Conservation (phyloP, 2,888 invertebrate genomes). For the Branchellion lobata region DNA sequence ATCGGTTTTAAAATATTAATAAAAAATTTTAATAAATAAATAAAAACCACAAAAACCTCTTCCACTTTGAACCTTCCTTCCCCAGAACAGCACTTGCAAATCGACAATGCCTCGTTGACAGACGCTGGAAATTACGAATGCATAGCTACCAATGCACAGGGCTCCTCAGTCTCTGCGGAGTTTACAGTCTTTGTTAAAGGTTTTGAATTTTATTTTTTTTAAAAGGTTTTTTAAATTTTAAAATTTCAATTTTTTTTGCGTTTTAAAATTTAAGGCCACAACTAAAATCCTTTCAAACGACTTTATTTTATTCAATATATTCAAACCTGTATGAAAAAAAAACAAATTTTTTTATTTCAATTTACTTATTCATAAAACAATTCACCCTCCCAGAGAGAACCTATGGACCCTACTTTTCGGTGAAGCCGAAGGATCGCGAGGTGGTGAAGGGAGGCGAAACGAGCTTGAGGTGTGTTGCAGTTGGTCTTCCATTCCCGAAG, state of each 20-base stretch:
- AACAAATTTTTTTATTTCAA: background rate
- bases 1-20: background rate
- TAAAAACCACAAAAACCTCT: background rate
- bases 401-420: conserved; percentile 91
- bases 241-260: too few relatives aligned
- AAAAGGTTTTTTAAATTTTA: too few relatives aligned
- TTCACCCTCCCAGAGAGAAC: conserved; percentile 74
- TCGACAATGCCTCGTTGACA: background rate
- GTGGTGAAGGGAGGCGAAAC: conserved; percentile 87
- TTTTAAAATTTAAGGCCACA: background rate
- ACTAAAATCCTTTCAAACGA: background rate
- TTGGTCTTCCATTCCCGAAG: conserved; percentile 95
- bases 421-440: conserved; percentile 82
- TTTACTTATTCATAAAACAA: background rate
- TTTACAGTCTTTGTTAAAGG: conserved; percentile 31
- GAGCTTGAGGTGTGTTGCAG: conserved; percentile 92
- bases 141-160: conserved; percentile 16
- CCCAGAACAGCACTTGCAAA: background rate
- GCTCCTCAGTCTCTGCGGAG: conserved; percentile 1
- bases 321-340: background rate
- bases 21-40: background rate
- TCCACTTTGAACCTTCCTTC: too few relatives aligned
- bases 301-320: background rate
- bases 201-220: background rate
- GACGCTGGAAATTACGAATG: conserved; percentile 37